Evolutionary conservation across 2,113 vertebrate genomes (phyloP), one percentile per base, ranked within the genome.

Genomic region (Eulacestoma nigropectus): DNA sequence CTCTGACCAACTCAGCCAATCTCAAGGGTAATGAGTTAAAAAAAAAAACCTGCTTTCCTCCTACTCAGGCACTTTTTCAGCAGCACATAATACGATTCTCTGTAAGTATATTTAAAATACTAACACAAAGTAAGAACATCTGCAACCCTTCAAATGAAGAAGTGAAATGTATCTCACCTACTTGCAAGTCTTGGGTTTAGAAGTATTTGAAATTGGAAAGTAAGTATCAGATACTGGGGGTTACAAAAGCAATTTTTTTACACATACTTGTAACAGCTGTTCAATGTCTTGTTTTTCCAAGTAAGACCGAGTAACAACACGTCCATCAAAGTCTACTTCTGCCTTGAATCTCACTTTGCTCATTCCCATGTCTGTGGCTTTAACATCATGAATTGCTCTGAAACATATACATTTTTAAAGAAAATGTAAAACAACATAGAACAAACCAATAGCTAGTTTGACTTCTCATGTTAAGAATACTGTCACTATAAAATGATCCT

Each of bases 251-350:
- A 13, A 27, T 74, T 80, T 89, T 89, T 63, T 88, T 33, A 62
- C 68, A 98, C 99, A 81, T 98, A 99, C 99, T 74, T 98, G 98
- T 62, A 99, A 98, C 91, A 99, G 98, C 97, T 99, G 99, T 87
- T 99, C 99, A 90, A 99, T 99, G 97, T 99, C 99, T 98, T 99
- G 99, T 97, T 99, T 99, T 96, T 99, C 99, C 98, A 99, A 98
- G 98, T 99, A 99, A 39, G 98, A 99, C 69, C 99, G 98, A 30
- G 99, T 99, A 96, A 99, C 99, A 96, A 99, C 99, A 49, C 99
- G 98, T 64, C 99, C 99, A 95, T 99, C 99, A 73, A 99, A 99
- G 98, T 99, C 99, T 60, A 99, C 99, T 97, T 99, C 99, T 65
- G 99, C 99, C 96, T 99, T 99, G 97, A 99, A 99, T 93, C 99